Evolutionary conservation across 2,888 invertebrate genomes (phyloP).

Genomic region (Papilio demoleus): DNA sequence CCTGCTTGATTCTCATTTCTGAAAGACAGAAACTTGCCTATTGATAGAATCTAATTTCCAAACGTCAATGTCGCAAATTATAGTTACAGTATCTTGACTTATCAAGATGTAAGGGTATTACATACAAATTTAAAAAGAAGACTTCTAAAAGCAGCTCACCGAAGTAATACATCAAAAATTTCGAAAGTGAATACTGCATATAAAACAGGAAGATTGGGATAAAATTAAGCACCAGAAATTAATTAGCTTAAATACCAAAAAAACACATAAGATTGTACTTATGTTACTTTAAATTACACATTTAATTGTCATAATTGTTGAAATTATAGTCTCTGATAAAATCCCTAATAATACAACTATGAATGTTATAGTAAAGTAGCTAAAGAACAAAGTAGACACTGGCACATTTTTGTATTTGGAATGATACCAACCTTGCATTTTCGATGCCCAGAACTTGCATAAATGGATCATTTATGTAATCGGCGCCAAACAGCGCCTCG

Average conservation of each 20-base stretch:
- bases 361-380: neutral
- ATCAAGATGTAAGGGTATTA: neutral
- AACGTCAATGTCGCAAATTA: too few relatives aligned
- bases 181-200: too few relatives aligned
- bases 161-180: too few relatives aligned
- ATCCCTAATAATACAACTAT: neutral
- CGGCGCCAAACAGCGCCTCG: slow-evolving; percentile 81
- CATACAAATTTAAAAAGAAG: neutral
- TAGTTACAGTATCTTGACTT: too few relatives aligned
- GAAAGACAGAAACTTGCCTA: neutral
- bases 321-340: neutral
- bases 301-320: neutral
- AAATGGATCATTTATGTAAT: slow-evolving; percentile 85
- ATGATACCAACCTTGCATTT: slow-evolving; percentile 84
- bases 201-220: neutral
- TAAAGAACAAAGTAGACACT: neutral
- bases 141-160: neutral
- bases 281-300: neutral
- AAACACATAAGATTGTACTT: neutral
- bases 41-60: too few relatives aligned
- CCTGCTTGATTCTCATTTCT: neutral
- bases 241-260: neutral
- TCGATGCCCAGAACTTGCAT: slow-evolving; percentile 86
- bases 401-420: slow-evolving; percentile 1
- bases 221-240: neutral